These are phyloP conservation scores for Procambarus clarkii DNA, from an alignment of 1,140 invertebrate species.

Conservation along the genomic window DNA sequence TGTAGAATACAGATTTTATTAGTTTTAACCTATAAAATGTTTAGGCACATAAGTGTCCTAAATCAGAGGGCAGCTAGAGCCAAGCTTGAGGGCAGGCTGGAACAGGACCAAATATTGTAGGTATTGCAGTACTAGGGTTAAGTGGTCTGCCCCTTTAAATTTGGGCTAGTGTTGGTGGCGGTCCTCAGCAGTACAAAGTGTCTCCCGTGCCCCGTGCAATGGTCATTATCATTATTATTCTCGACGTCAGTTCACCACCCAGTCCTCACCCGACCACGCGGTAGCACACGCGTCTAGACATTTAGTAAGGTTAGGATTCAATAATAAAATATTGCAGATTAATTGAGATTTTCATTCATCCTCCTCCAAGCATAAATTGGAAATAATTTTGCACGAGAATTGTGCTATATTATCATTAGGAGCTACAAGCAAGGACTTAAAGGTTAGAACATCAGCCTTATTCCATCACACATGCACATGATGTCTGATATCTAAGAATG, in stretches of 20 bases:
- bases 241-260: conserved; percentile 61
- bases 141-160: conserved; percentile 34
- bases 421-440: too few relatives aligned
- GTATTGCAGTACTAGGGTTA: conserved; percentile 41
- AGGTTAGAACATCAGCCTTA: too few relatives aligned
- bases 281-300: conserved; percentile 69
- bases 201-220: conserved; percentile 69
- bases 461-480: too few relatives aligned
- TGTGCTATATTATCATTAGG: too few relatives aligned
- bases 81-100: conserved; percentile 51
- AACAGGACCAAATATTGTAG: conserved; percentile 20
- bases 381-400: too few relatives aligned
- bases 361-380: background rate
- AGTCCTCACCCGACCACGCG: conserved; percentile 70
- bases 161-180: conserved; percentile 55
- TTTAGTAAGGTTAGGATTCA: conserved; percentile 69
- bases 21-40: conserved; percentile 12
- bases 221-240: conserved; percentile 69
- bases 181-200: conserved; percentile 70
- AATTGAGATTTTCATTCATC: conserved; percentile 27
- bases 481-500: too few relatives aligned
- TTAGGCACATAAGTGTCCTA: conserved; percentile 8
- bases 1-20: conserved; percentile 10
- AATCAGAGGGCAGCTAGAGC: conserved; percentile 51
- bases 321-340: conserved; percentile 70